phyloP scores from a whole-genome alignment of 2,888 invertebrate species.

The Ophion costatus region DNA sequence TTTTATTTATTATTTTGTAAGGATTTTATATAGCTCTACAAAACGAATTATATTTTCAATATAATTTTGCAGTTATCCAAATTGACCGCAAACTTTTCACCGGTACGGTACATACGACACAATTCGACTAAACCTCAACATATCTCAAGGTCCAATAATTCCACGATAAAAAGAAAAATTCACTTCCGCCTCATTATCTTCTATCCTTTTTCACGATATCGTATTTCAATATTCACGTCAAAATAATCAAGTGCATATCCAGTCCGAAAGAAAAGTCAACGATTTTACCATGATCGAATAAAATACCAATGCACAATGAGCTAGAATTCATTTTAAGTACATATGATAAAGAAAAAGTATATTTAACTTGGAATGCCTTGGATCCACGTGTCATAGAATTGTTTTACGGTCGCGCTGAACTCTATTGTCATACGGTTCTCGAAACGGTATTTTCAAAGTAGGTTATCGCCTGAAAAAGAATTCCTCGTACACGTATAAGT shows the following conservation, averaged over 20 bases:
- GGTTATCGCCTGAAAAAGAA: slow-evolving; percentile 5
- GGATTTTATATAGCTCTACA: too few species aligned
- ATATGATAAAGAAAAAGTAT: not conserved
- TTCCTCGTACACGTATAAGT: not conserved
- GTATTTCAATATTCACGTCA: not conserved
- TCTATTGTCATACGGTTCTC: slow-evolving; percentile 10
- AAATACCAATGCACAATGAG: not conserved
- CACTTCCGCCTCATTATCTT: not conserved
- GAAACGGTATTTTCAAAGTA: too few species aligned
- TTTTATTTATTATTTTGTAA: too few species aligned
- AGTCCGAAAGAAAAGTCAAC: not conserved
- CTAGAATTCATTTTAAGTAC: not conserved
- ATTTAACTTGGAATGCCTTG: not conserved
- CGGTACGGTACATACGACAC: too few species aligned
- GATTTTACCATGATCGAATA: not conserved
- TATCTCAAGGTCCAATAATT: too few species aligned
- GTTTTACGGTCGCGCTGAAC: not conserved
- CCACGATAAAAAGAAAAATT: not conserved
- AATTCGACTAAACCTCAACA: too few species aligned
- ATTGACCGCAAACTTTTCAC: too few species aligned
- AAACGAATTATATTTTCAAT: too few species aligned
- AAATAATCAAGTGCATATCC: not conserved
- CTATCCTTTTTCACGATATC: not conserved
- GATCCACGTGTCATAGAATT: slow-evolving; percentile 4
- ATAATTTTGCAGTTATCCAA: too few species aligned